These are phyloP conservation scores for Thrips palmi DNA, from an alignment of 1,140 invertebrate genomes.

Conservation along the genomic window DNA sequence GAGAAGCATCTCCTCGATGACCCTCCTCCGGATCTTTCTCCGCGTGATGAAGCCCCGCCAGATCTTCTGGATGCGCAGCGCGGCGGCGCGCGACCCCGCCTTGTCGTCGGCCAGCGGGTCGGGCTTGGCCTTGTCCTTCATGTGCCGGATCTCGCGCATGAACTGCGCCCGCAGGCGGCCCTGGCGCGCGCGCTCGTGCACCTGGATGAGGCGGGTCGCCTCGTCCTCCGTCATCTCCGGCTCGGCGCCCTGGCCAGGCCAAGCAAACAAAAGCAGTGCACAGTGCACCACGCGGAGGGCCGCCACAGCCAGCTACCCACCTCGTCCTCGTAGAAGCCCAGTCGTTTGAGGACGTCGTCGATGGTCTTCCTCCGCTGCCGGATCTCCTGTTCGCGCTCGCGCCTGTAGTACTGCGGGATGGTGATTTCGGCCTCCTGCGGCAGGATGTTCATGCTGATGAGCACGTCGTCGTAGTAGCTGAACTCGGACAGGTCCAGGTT, in stretches of 20 bases:
- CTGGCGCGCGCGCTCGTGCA: slow-evolving; percentile 78
- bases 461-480: slow-evolving; percentile 66
- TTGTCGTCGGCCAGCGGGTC: slow-evolving; percentile 28
- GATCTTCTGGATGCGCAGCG: slow-evolving; percentile 59
- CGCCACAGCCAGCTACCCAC: no score
- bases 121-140: slow-evolving; percentile 42
- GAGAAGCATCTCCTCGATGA: slow-evolving; percentile 67
- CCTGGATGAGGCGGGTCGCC: slow-evolving; percentile 70
- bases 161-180: slow-evolving; percentile 61
- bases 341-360: slow-evolving; percentile 38
- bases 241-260: no score
- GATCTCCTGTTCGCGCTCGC: slow-evolving; percentile 43
- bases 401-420: slow-evolving; percentile 43
- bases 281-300: no score
- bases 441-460: slow-evolving; percentile 34
- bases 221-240: slow-evolving; percentile 53
- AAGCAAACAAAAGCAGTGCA: no score
- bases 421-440: slow-evolving; percentile 24
- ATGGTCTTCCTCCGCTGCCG: slow-evolving; percentile 37
- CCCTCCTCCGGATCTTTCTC: slow-evolving; percentile 41
- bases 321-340: slow-evolving; percentile 46
- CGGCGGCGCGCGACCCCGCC: slow-evolving; percentile 37
- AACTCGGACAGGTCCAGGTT: slow-evolving; percentile 70
- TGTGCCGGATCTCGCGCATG: slow-evolving; percentile 69
- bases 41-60: slow-evolving; percentile 64